phyloP scores from a whole-genome alignment of 2,888 invertebrate genomes.

The Griposia aprilina region DNA sequence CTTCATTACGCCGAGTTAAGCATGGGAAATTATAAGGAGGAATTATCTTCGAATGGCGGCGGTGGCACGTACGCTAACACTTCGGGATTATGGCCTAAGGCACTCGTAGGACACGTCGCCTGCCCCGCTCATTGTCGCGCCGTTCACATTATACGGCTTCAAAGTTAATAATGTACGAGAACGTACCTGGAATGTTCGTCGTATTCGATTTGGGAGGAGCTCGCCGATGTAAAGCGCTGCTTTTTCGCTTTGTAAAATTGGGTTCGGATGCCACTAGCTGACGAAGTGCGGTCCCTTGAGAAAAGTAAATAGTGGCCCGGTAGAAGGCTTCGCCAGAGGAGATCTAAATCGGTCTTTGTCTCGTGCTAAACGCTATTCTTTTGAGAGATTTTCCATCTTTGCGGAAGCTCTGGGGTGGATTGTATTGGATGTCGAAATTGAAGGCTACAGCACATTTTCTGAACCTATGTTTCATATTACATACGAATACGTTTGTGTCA shows the following conservation, averaged over 20 bases:
- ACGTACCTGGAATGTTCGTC: constrained; percentile 75
- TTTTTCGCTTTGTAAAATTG: constrained; percentile 80
- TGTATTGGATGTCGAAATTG: constrained; percentile 84
- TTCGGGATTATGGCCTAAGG: constrained; percentile 83
- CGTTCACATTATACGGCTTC: constrained; percentile 74
- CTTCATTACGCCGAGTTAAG: constrained; percentile 89
- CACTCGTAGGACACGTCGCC: constrained; percentile 80
- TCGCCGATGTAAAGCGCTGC: constrained; percentile 69
- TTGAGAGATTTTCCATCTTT: constrained; percentile 89
- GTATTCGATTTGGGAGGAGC: constrained; percentile 70
- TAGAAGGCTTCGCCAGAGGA: constrained; percentile 82
- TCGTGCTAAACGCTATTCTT: constrained; percentile 88
- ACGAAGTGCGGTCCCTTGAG: constrained; percentile 82
- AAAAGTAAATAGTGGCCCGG: constrained; percentile 88
- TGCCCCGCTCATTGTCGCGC: constrained; percentile 74
- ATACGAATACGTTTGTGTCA: constrained; percentile 9
- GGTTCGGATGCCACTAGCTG: constrained; percentile 79
- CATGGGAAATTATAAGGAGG: constrained; percentile 89
- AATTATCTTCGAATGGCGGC: constrained; percentile 87
- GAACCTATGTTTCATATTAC: constrained; percentile 64
- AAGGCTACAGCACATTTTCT: constrained; percentile 76
- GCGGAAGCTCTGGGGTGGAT: constrained; percentile 80
- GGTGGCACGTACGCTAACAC: constrained; percentile 84
- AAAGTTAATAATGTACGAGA: constrained; percentile 69
- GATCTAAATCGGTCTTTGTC: constrained; percentile 89